Base-by-base conservation (phyloP, 64 coral and sea anemone genomes). In the Stichodactyla helianthus region DNA sequence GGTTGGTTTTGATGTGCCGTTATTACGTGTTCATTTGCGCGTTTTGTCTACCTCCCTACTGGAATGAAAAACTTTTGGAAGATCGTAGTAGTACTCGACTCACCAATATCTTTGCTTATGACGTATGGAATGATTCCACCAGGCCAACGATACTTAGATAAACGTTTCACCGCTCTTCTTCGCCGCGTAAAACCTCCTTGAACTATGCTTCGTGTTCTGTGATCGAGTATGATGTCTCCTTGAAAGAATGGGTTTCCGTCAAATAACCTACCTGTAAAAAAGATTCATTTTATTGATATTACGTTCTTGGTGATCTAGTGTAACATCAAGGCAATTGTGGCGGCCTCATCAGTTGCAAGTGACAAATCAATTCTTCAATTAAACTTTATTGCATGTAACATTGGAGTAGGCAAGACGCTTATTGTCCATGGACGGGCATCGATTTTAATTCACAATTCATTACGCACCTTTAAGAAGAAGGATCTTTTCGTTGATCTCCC, bases 401-500 rank as follows among this genome's bases (percentile, higher is more conserved):
- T 25, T 10, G 68, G 55, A 58, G 55, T 9, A 15, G 14, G 55
- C 9, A 58, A 58, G 55, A 58, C 55, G 9, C 8, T 58, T 51
- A 64, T 71, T 68, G 82, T 59, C 22, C 67, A 77, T 11, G 71
- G 71, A n/a, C 84, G 87, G 65, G 77, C 59, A 54, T 81, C 70
- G 71, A 92, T 84, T 88, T 74, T 22, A 23, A 68, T 74, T 10
- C 7, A 74, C 11, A 31, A 27, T 74, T 27, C 27, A 54, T 88
- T 52, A 67, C 94, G 84, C 94, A 93, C 91, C 88, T 97, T 90
- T 53, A 90, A 62, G 88, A 79, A 53, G 79, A 55, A 89, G 82
- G 87, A 93, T 71, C 76, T 92, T 70, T 93, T 93, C 74, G 88
- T 97, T 97, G 50, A 97, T 89, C 51, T 97, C 85, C 94, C 94